Conservation (phyloP, 2,797 vertebrate genomes). For the Aratinga solstitialis region DNA sequence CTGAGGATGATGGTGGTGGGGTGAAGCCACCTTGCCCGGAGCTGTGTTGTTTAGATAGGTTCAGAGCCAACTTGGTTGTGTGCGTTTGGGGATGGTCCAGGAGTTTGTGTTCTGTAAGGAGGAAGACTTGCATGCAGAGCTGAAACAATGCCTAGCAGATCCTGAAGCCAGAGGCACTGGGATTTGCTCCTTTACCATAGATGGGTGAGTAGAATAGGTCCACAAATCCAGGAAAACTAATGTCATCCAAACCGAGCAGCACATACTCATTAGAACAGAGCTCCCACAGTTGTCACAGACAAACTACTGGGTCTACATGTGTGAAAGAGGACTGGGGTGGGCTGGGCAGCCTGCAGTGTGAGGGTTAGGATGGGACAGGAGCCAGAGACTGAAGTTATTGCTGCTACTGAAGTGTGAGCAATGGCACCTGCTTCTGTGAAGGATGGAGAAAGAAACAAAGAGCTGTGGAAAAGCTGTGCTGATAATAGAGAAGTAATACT, state of each 20-base stretch:
- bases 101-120: background rate
- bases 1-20: background rate
- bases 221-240: background rate
- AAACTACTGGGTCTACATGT: background rate
- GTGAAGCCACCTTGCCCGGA: accelerated
- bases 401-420: background rate
- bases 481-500: background rate
- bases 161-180: accelerated
- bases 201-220: background rate
- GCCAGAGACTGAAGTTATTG: background rate
- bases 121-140: background rate
- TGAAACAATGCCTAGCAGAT: background rate
- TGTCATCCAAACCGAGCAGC: background rate
- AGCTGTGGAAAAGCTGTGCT: background rate
- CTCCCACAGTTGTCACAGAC: background rate
- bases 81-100: background rate
- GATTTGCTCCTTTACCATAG: background rate
- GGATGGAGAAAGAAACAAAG: background rate
- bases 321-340: background rate
- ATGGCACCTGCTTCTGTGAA: background rate
- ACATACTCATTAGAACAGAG: background rate
- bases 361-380: background rate
- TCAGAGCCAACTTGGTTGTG: background rate
- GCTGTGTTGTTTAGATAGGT: background rate
- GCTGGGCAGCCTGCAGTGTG: background rate